phyloP scores from a whole-genome alignment of 2,888 invertebrate species.

The Acanthosepion lycidas region DNA sequence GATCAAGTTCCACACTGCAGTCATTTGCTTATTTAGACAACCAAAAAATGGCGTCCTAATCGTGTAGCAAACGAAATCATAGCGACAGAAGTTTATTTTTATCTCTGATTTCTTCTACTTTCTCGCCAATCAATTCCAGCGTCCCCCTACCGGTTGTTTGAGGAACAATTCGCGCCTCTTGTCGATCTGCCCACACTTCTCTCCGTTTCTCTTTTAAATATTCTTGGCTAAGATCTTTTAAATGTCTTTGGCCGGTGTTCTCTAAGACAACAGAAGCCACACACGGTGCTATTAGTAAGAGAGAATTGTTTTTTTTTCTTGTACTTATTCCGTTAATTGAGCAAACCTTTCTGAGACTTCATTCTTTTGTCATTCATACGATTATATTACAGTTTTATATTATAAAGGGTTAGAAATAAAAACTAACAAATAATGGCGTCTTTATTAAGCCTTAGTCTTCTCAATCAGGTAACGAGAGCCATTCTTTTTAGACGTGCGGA shows the following conservation, averaged over 20 bases:
- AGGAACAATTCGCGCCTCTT: neutral
- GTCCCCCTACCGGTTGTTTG: neutral
- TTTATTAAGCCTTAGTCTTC: no score
- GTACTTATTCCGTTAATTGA: no score
- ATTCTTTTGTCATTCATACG: no score
- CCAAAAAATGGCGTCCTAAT: neutral
- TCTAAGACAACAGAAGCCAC: constrained; percentile 14
- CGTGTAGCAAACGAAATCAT: constrained; percentile 12
- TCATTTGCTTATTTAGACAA: neutral
- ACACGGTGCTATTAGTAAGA: neutral
- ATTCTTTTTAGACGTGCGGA: no score
- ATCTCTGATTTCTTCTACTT: neutral
- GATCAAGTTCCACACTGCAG: neutral
- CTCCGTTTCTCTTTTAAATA: neutral
- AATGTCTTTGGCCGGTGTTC: neutral
- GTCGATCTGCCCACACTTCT: neutral
- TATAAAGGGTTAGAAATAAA: no score
- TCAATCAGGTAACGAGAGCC: no score
- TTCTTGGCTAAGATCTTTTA: neutral
- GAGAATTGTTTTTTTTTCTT: no score
- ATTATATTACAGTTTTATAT: no score
- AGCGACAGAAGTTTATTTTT: neutral
- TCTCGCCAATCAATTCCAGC: neutral
- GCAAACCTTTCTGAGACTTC: no score
- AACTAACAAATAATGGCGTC: no score